These are phyloP conservation scores for Danionella cerebrum DNA, from an alignment of 2,113 vertebrate genomes.

Conservation along the genomic window DNA sequence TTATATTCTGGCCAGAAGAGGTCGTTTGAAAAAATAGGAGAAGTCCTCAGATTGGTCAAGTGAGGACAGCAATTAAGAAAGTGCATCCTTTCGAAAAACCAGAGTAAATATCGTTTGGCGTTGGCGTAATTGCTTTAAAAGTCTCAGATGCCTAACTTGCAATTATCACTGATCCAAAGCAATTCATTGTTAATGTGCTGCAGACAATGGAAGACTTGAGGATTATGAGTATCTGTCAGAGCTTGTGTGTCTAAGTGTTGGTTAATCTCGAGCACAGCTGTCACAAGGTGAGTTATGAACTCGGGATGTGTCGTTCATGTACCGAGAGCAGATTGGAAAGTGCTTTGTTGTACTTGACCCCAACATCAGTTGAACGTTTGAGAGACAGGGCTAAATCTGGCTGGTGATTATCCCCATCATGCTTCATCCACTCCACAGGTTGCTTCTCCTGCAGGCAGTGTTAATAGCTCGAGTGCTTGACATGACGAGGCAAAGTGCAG, in stretches of 20 bases:
- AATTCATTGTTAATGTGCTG: slow-evolving; percentile 41
- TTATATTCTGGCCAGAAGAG: slow-evolving; percentile 66
- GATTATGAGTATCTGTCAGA: slow-evolving; percentile 32
- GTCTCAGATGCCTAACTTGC: slow-evolving; percentile 59
- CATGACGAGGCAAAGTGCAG: slow-evolving; percentile 3
- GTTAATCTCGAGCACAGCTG: slow-evolving; percentile 7
- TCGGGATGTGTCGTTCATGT: not conserved
- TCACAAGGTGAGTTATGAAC: slow-evolving; percentile 16
- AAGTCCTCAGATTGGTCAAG: slow-evolving; percentile 72
- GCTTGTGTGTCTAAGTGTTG: slow-evolving; percentile 24
- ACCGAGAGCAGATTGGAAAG: slow-evolving; percentile 1
- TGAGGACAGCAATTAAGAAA: slow-evolving; percentile 73
- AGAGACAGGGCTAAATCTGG: not conserved
- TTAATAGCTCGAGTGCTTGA: slow-evolving; percentile 14
- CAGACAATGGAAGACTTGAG: slow-evolving; percentile 19
- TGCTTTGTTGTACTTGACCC: slow-evolving; percentile 17
- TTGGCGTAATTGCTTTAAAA: slow-evolving; percentile 61
- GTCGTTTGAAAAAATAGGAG: slow-evolving; percentile 60
- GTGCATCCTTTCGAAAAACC: slow-evolving; percentile 59
- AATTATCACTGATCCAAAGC: slow-evolving; percentile 55
- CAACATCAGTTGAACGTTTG: not conserved
- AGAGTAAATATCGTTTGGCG: slow-evolving; percentile 59
- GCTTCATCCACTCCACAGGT: slow-evolving; percentile 12
- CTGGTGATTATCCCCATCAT: slow-evolving; percentile 10
- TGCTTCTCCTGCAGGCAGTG: not conserved